phyloP scores from a whole-genome alignment of 2,797 vertebrate genomes.

The Borostomias antarcticus region DNA sequence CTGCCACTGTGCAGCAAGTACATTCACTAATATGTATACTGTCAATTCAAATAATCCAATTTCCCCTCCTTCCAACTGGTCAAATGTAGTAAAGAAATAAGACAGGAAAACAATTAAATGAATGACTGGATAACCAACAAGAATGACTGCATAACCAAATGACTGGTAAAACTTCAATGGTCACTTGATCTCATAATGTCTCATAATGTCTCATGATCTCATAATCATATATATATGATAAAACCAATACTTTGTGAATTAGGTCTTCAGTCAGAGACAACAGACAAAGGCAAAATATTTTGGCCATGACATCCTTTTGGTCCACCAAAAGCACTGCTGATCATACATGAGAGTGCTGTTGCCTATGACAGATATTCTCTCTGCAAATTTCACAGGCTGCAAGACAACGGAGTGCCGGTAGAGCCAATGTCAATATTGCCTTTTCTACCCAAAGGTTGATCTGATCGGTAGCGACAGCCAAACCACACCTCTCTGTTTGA shows the following conservation, averaged over 20 bases:
- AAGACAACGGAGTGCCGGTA: slow-evolving; percentile 23
- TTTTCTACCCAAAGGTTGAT: slow-evolving; percentile 19
- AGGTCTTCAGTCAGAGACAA: not conserved
- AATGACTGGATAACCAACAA: too few species aligned
- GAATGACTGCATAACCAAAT: too few species aligned
- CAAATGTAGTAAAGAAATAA: not conserved
- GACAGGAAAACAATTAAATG: too few species aligned
- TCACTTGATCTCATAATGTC: too few species aligned
- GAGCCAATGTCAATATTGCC: slow-evolving; percentile 48
- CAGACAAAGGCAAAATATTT: not conserved
- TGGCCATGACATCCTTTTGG: not conserved
- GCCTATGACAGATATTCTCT: slow-evolving; percentile 26
- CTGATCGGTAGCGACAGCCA: slow-evolving; percentile 36
- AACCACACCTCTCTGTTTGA: slow-evolving; percentile 28
- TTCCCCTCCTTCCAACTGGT: not conserved
- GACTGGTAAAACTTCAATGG: too few species aligned
- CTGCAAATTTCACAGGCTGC: slow-evolving; percentile 25
- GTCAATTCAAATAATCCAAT: too few species aligned
- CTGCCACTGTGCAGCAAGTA: too few species aligned
- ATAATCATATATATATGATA: too few species aligned
- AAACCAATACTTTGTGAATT: too few species aligned
- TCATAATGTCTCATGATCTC: too few species aligned
- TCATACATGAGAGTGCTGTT: slow-evolving; percentile 1
- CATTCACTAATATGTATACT: too few species aligned
- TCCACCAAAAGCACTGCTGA: slow-evolving; percentile 6